Percentiles rank a stretch among this genome's conserved stretches.
Evolutionary conservation across 2,113 vertebrate species (phyloP).

Genomic region (Arenaria interpres): DNA sequence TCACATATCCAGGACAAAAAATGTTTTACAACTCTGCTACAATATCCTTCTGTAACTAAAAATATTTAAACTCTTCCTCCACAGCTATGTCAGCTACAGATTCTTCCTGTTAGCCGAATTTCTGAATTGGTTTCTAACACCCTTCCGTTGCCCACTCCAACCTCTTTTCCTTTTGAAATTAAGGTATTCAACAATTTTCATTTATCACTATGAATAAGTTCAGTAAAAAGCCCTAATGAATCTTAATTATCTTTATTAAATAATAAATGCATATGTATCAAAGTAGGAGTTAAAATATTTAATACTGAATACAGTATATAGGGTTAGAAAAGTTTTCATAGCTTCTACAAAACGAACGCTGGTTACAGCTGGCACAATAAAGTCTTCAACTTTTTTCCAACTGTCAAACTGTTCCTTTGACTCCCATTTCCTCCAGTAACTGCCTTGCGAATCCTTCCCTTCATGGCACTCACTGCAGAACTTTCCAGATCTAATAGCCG

Average conservation of each 20-base stretch:
- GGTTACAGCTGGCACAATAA: background rate
- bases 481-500: background rate
- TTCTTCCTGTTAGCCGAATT: background rate
- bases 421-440: background rate
- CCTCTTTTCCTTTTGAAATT: background rate
- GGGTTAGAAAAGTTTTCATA: background rate
- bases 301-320: background rate
- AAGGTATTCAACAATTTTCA: background rate
- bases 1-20: background rate
- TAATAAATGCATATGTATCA: background rate
- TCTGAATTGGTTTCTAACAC: background rate
- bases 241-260: background rate
- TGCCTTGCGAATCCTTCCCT: background rate
- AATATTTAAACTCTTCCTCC: background rate
- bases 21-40: background rate
- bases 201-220: background rate
- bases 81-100: background rate
- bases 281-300: background rate
- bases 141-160: background rate
- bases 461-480: background rate
- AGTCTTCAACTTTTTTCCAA: background rate
- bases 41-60: background rate
- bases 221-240: background rate
- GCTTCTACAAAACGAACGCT: background rate
- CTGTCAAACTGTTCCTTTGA: background rate